Conservation (phyloP, 2,888 invertebrate genomes). For the Gari tellinella region DNA sequence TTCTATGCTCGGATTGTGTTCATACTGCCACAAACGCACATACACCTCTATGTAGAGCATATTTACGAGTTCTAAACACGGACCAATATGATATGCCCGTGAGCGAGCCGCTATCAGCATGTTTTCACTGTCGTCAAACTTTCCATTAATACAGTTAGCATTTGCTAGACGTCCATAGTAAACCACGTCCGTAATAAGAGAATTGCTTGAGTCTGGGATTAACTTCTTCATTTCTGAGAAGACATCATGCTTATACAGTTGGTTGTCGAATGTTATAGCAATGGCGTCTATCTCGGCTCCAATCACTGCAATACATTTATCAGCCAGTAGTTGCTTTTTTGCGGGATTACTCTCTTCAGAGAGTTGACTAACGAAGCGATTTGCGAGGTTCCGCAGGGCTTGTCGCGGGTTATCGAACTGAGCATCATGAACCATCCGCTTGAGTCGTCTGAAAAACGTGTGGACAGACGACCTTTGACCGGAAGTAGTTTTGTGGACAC, state of each 20-base stretch:
- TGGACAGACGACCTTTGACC: conserved; percentile 21
- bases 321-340: conserved; percentile 32
- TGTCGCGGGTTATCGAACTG: conserved; percentile 43
- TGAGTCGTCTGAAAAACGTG: conserved; percentile 26
- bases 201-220: conserved; percentile 35
- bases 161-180: conserved; percentile 52
- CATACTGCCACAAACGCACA: conserved; percentile 57
- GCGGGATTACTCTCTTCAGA: conserved; percentile 22
- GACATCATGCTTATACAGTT: conserved; percentile 37
- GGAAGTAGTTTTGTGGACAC: conserved; percentile 7
- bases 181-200: conserved; percentile 43
- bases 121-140: conserved; percentile 35
- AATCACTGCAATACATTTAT: conserved; percentile 36
- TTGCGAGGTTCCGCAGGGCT: conserved; percentile 39
- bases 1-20: conserved; percentile 28
- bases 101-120: conserved; percentile 48
- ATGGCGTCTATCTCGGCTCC: conserved; percentile 22
- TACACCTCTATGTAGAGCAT: conserved; percentile 61
- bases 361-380: conserved; percentile 16
- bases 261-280: conserved; percentile 48
- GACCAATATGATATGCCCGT: conserved; percentile 38
- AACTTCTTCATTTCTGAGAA: conserved; percentile 47
- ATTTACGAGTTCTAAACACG: conserved; percentile 60
- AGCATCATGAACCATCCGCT: conserved; percentile 42
- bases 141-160: conserved; percentile 37